These are phyloP conservation scores for Sclerurus mexicanus DNA, from an alignment of 2,113 vertebrate species.

Conservation along the genomic window DNA sequence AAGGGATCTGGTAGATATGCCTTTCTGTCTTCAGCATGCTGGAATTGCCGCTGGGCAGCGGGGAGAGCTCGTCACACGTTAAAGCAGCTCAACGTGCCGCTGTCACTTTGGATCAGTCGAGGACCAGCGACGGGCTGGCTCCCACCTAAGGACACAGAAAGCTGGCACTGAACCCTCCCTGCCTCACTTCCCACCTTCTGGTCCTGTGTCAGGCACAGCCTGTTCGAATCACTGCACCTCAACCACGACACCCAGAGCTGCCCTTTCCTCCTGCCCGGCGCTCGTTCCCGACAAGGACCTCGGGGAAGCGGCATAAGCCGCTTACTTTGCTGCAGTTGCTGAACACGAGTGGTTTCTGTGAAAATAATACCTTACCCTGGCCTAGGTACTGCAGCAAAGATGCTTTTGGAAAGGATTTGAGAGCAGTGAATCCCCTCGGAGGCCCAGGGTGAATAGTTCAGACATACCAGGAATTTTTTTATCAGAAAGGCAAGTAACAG, in stretches of 20 bases:
- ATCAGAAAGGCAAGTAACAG: background rate
- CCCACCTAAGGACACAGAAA: rapidly evolving
- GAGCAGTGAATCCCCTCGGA: background rate
- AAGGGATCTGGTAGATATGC: rapidly evolving
- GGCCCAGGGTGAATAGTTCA: background rate
- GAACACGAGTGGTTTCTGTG: background rate
- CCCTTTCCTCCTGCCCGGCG: background rate
- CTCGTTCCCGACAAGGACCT: background rate
- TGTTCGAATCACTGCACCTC: background rate
- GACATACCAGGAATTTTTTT: background rate
- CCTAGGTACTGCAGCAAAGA: background rate
- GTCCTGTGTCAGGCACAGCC: background rate
- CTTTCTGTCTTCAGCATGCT: rapidly evolving
- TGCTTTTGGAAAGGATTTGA: background rate
- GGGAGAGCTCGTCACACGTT: background rate
- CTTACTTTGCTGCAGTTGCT: background rate
- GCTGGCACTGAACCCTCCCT: background rate
- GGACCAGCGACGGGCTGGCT: background rate
- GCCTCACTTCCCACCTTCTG: background rate
- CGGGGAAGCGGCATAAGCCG: background rate
- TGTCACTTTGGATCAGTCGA: rapidly evolving
- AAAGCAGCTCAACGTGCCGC: background rate
- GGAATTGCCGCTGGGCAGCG: rapidly evolving
- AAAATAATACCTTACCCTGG: background rate
- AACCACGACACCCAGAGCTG: rapidly evolving